Evolutionary conservation across 2,888 invertebrate genomes (phyloP), one percentile per base, ranked within the genome.

Genomic region (Cerceris ruficornis): DNA sequence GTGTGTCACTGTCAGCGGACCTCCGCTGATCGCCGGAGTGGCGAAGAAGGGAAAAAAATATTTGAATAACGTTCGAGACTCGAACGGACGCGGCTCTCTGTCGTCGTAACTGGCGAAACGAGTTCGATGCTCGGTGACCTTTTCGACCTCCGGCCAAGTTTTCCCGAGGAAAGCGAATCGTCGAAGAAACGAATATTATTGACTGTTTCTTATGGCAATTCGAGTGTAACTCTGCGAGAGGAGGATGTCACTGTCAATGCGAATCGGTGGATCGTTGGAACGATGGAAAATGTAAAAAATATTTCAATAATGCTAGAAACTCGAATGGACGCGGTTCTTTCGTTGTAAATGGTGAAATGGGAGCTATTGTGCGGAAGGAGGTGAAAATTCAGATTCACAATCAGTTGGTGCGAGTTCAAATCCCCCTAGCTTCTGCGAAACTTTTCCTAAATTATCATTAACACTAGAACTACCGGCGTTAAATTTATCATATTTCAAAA

Each of bases 1-100:
- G 77, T 75, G 28, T 64, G 76, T 70, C 76, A 76, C 66, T 77
- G 77, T 67, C 69, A 61, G 49, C 52, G 43, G 9, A 41, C 57
- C 28, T 28, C 17, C 15, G 61, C 57, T 55, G 41, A 57, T 69
- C 68, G 43, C 13, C 50, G 9, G 13, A 50, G 41, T 7, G 8
- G 11, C 7, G 28, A 17, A 17, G 55, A 9, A 28, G 2, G 17
- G 55, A 7, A 65, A 67, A 62, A 72, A 49, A 41, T 54, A 76
- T 76, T 77, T 77, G 76, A 77, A 76, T 77, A 64, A 49, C n/a
- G 28, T 28, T 9, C 52, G 67, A 5, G 52, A 57, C 41, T 43
- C 15, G 52, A 46, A 62, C 28, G 50, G 9, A 65, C 54, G 46
- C 28, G 68, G 57, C 68, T 42, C 52, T 64, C 28, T 28, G 2